Base-by-base conservation (phyloP, 1,140 invertebrate genomes). In the Hylaeus volcanicus region DNA sequence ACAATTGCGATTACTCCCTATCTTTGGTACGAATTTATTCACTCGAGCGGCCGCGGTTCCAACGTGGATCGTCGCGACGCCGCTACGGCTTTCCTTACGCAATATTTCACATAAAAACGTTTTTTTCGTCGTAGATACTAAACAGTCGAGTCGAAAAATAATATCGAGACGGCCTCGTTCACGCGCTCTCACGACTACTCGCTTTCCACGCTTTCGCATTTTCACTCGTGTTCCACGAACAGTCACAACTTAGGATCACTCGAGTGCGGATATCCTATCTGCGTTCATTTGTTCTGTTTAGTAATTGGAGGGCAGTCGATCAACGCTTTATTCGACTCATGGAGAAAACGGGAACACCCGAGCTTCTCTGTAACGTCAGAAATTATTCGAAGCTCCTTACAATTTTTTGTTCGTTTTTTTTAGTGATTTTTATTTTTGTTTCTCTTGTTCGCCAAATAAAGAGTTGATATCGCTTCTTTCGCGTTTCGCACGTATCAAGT, bases 121-220 rank as follows among this genome's bases (percentile, higher is more conserved):
- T 90, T 85, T 55, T 74, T 73, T 86, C 78, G 74, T 83, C 77
- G 65, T 78, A 86, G 81, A 90, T 90, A 90, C 86, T 90, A 89
- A 92, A 92, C 87, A 91, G 89, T 92, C 88, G 88, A 92, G 90
- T 92, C 89, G 80, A 92, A 92, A 92, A 92, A 91, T 92, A 92
- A 92, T 91, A 88, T 89, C 87, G 89, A 90, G 90, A 91, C 84
- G 80, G 85, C 69, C 84, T 82, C 68, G 51, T 56, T 79, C 81
- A 80, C 70, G 53, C 51, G 58, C 58, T 77, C 80, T 68, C 76
- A 68, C 81, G 51, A 55, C 37, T 48, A 71, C 74, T 77, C 69
- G 58, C 73, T 81, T 37, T 76, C 56, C 41, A 58, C 78, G 51
- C 53, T 64, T 45, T 77, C 15, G 45, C 68, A 70, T 77, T 77